Conservation (phyloP, 64 coral and sea anemone genomes). For the Exaiptasia diaphana region DNA sequence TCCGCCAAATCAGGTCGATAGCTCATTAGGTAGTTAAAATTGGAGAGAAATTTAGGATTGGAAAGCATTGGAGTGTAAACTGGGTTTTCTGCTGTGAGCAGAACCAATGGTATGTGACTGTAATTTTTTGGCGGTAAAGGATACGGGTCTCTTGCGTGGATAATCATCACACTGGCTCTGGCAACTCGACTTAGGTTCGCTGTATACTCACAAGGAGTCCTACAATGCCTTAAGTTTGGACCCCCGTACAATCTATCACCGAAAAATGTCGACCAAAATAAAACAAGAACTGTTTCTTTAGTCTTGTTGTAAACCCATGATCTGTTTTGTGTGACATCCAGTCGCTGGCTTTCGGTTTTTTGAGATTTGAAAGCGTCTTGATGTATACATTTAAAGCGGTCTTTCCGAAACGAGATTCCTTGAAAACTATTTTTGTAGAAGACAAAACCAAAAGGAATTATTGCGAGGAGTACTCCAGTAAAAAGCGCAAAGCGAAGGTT, state of each 20-base stretch:
- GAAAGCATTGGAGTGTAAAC: slow-evolving; percentile 24
- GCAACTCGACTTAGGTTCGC: background rate
- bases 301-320: too few species aligned
- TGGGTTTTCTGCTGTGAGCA: slow-evolving; percentile 40
- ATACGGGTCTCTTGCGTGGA: slow-evolving; percentile 28
- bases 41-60: background rate
- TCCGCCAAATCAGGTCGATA: slow-evolving; percentile 49
- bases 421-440: too few species aligned
- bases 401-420: too few species aligned
- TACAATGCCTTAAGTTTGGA: background rate
- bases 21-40: slow-evolving; percentile 1
- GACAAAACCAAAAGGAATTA: too few species aligned
- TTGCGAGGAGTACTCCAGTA: too few species aligned
- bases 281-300: background rate
- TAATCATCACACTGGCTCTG: background rate
- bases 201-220: slow-evolving; percentile 20
- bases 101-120: slow-evolving; percentile 16
- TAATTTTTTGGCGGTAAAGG: slow-evolving; percentile 12
- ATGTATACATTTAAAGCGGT: too few species aligned
- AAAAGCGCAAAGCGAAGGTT: too few species aligned
- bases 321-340: too few species aligned
- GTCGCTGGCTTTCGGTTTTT: too few species aligned
- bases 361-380: too few species aligned
- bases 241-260: background rate
- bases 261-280: background rate